Evolutionary conservation across 2,888 invertebrate genomes (phyloP), one percentile per base, ranked within the genome.

Genomic region (Lamproptera curius): DNA sequence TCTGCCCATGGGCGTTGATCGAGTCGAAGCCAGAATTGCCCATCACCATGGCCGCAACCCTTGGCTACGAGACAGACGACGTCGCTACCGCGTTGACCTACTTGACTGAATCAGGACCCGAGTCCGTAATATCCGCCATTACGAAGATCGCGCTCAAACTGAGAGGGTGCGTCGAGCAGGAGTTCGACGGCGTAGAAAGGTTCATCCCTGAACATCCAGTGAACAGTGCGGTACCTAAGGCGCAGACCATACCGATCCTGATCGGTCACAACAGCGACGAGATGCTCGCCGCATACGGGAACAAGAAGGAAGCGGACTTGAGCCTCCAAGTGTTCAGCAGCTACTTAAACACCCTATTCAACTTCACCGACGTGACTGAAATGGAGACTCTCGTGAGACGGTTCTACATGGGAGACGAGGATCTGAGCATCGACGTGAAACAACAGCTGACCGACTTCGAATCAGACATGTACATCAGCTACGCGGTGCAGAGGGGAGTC

Each of bases 331-430:
- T 39, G 10, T 48, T 48, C 10, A 13, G 17, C 16, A 13, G n/a
- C 1, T 13, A 39, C 8, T 36, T 49, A 16, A 4, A 3, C 1
- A 14, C 9, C 5, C 11, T 34, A 5, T 49, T 49, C 11, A 10
- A 49, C 1, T 50, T 54, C 0, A 56, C 59, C 2, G 52, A 53
- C 26, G 43, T 64, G n/a, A 42, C 50, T 2, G 58, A 59, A 34
- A 60, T 69, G 57, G 58, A 55, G 15, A 41, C 60, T 2, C 38
- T 55, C 0, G 51, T 73, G 1, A 56, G 62, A 26, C 59, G 65
- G 5, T 80, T 71, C 35, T 80, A 80, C 37, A 52, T 77, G 2
- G 76, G 74, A 0, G 76, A 75, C 42, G 61, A 68, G 16, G 44
- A 42, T 2, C 33, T 64, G 0, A 62, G 45, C 16, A 56, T 56